phyloP scores from a whole-genome alignment of 2,888 invertebrate genomes.

The Eledona agricola region DNA sequence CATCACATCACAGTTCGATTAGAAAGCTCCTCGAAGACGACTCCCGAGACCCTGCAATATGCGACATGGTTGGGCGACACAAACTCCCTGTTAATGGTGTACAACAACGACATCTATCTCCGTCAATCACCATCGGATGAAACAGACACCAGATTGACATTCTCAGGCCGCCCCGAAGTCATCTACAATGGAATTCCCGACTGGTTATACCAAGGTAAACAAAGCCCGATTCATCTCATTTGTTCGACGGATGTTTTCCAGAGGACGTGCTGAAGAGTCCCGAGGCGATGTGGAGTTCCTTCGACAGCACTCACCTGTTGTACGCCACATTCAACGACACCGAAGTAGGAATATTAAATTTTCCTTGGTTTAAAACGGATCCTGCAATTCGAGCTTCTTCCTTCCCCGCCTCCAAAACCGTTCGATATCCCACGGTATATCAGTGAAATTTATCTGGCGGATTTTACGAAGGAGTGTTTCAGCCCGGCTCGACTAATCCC shows the following conservation, averaged over 20 bases:
- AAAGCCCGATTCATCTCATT: slow-evolving; percentile 4
- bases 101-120: slow-evolving; percentile 90
- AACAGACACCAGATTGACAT: slow-evolving; percentile 75
- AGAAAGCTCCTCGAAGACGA: slow-evolving; percentile 75
- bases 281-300: slow-evolving; percentile 88
- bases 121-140: slow-evolving; percentile 77
- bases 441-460: background rate
- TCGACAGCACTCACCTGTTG: slow-evolving; percentile 82
- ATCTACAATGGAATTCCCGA: slow-evolving; percentile 94
- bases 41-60: slow-evolving; percentile 80
- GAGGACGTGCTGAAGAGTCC: slow-evolving; percentile 87
- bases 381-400: slow-evolving; percentile 65
- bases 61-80: slow-evolving; percentile 85
- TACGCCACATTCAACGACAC: slow-evolving; percentile 89
- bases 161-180: slow-evolving; percentile 78
- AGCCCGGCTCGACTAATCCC: slow-evolving; percentile 89
- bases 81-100: slow-evolving; percentile 80
- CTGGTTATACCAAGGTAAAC: slow-evolving; percentile 93
- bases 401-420: slow-evolving; percentile 81
- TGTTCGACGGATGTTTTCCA: slow-evolving; percentile 59
- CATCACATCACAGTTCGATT: slow-evolving; percentile 87
- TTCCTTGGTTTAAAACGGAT: slow-evolving; percentile 82
- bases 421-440: slow-evolving; percentile 82
- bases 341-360: slow-evolving; percentile 77
- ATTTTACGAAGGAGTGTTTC: slow-evolving; percentile 45